These are phyloP conservation scores for Ditylenchus dipsaci DNA, from an alignment of 1,140 invertebrate genomes.

Conservation along the genomic window DNA sequence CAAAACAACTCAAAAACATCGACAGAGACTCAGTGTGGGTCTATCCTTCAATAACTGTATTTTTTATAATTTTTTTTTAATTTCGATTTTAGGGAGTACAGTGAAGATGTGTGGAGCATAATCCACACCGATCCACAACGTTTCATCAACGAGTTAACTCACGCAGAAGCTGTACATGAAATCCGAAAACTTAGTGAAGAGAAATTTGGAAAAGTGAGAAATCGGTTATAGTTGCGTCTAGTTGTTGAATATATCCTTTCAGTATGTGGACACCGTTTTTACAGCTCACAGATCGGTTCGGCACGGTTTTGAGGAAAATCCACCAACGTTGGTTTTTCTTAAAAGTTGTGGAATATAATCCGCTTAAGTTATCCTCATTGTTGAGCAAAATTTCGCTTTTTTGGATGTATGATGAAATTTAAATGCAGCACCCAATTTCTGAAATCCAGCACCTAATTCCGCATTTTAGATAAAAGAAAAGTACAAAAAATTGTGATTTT, in stretches of 20 bases:
- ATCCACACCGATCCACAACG: conserved; percentile 26
- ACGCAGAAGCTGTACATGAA: conserved; percentile 2
- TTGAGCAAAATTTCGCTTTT: no score
- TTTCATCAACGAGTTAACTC: conserved; percentile 6
- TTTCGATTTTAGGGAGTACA: conserved; percentile 24
- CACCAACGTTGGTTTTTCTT: background rate
- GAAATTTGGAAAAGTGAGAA: conserved; percentile 32
- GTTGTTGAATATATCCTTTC: background rate
- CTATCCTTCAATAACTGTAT: background rate
- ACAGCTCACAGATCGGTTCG: conserved; percentile 42
- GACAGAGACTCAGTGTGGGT: conserved; percentile 20
- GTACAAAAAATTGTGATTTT: no score
- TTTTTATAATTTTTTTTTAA: background rate
- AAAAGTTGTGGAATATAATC: background rate
- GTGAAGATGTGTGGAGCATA: conserved; percentile 37
- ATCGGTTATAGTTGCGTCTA: no score
- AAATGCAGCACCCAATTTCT: no score
- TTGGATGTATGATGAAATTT: no score
- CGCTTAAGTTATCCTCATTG: background rate
- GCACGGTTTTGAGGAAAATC: conserved; percentile 55
- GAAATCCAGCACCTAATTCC: no score
- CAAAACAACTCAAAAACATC: conserved; percentile 34
- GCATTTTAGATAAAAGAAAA: no score
- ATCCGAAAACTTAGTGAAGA: conserved; percentile 25
- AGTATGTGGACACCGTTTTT: conserved; percentile 54